Conservation (phyloP, 2,888 invertebrate genomes). For the Noctua janthe region DNA sequence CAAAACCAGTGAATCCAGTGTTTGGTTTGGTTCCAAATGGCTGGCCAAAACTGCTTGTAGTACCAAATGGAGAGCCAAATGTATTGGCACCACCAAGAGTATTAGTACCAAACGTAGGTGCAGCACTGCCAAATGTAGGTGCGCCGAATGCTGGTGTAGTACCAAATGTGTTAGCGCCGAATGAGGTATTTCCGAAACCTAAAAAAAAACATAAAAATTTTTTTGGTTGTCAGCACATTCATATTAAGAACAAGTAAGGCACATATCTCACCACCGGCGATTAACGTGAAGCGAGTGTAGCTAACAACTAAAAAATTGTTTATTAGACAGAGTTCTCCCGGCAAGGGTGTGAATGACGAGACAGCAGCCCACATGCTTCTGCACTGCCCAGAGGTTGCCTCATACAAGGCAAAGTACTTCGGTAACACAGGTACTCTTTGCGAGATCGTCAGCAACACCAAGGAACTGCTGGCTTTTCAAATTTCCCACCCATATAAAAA, state of each 20-base stretch:
- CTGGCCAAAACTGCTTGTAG: slow-evolving; percentile 84
- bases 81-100: slow-evolving; percentile 80
- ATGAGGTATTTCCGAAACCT: slow-evolving; percentile 75
- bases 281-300: background rate
- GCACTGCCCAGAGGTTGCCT: background rate
- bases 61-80: slow-evolving; percentile 76
- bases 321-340: background rate
- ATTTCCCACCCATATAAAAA: background rate
- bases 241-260: background rate
- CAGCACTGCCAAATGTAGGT: slow-evolving; percentile 78
- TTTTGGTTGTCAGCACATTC: background rate
- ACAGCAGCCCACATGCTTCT: background rate
- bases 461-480: background rate
- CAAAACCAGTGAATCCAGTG: slow-evolving; percentile 87
- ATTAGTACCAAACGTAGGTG: slow-evolving; percentile 80
- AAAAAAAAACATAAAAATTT: slow-evolving; percentile 2
- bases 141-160: slow-evolving; percentile 65
- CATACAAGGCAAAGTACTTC: background rate
- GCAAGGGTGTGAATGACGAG: background rate
- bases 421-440: background rate
- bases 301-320: background rate
- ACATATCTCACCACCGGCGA: background rate
- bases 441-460: background rate
- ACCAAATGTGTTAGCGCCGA: slow-evolving; percentile 76
- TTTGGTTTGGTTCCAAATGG: slow-evolving; percentile 87